A percentile compares a stretch with the other conserved stretches of the same genome.
phyloP scores from a whole-genome alignment of 2,113 vertebrate genomes.

The Suncus etruscus region DNA sequence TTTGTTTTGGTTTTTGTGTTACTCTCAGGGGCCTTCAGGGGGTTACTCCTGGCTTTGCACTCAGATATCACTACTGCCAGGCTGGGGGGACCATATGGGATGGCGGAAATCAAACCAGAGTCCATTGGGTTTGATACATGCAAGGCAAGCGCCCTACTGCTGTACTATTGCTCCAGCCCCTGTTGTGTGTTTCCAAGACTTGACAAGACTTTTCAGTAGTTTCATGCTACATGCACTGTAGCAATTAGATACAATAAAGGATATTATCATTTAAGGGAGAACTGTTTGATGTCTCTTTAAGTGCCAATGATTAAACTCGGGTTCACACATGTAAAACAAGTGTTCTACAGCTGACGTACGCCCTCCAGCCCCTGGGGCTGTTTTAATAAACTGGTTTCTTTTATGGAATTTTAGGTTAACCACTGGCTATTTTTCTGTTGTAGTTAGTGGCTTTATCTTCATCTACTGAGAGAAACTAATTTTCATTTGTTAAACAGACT shows the following conservation, averaged over 20 bases:
- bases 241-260: background rate
- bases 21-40: too few species aligned
- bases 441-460: background rate
- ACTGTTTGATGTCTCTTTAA: too few species aligned
- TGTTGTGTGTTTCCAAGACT: background rate
- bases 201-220: background rate
- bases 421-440: background rate
- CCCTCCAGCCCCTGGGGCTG: background rate
- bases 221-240: background rate
- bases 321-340: too few species aligned
- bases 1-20: too few species aligned
- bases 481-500: background rate
- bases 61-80: too few species aligned
- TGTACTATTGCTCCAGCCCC: background rate
- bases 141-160: too few species aligned
- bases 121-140: too few species aligned
- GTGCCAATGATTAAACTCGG: too few species aligned
- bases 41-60: too few species aligned
- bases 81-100: background rate
- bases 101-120: too few species aligned
- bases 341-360: too few species aligned
- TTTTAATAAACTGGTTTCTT: slow-evolving; percentile 24
- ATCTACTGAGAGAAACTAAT: background rate
- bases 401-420: background rate
- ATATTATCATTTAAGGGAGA: background rate